Base-by-base conservation (phyloP, 2,888 invertebrate species). In the Eulithis testata region DNA sequence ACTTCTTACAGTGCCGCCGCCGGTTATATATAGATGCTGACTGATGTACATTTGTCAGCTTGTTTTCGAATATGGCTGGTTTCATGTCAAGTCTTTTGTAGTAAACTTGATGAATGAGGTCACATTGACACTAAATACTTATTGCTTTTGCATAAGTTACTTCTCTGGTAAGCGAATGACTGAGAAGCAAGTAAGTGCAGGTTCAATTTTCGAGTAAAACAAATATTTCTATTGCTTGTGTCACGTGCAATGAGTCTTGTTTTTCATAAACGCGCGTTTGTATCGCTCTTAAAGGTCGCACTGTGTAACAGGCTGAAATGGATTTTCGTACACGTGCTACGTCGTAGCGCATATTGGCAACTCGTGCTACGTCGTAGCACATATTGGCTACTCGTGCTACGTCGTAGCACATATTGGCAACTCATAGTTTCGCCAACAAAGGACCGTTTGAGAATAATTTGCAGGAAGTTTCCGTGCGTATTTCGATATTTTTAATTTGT, bases 11-110 rank as follows among this genome's bases (percentile, higher is more conserved):
- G 31, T 14, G 50, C 21, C 59, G 43, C 21, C 21, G 21, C 21
- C 50, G 3, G n/a, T 51, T 44, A 7, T 44, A 12, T 21, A 40
- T 27, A 21, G 55, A 58, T 51, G 8, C 60, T 59, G 71, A 70
- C 66, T 64, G 69, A 68, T 64, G 53, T 44, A 56, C 64, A 68
- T 64, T 64, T 52, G 50, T 63, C 65, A 62, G 59, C 56, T 44
- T 71, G 69, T 67, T 65, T 61, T 62, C 49, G 53, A 54, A 60
- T 58, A 60, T 49, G 60, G 6, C 52, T 52, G 43, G 9, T 51
- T 53, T 47, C 57, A 47, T 51, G 37, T 11, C 5, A 6, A 8
- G 11, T n/a, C 9, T 40, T 44, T 36, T 27, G 40, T 47, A 56
- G 14, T n/a, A 49, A 31, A 43, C n/a, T 14, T 40, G 45, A 45